phyloP scores from a whole-genome alignment of 2,113 vertebrate species.

The Rhinogobius similis region DNA sequence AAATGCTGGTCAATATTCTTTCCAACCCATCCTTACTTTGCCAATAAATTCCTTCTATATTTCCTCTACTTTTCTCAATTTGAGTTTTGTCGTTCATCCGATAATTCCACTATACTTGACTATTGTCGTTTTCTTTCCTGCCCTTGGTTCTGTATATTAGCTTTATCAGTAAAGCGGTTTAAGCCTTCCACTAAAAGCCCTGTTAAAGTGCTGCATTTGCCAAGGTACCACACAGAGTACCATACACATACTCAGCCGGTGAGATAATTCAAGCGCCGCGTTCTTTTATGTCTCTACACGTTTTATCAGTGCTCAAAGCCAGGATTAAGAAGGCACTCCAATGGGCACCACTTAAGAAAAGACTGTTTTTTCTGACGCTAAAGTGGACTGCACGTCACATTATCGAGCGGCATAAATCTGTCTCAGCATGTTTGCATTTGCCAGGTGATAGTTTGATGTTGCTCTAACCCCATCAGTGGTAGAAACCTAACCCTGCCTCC shows the following conservation, averaged over 20 bases:
- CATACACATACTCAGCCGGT: conserved; percentile 13
- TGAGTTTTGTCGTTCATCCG: no score
- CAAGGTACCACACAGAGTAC: background rate
- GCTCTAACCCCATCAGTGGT: conserved; percentile 44
- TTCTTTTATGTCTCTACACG: conserved; percentile 19
- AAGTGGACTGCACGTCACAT: background rate
- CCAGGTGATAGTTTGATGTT: conserved; percentile 31
- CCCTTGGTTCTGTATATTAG: background rate
- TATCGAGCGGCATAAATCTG: background rate
- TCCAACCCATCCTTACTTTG: background rate
- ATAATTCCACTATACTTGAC: background rate
- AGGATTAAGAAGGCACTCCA: conserved; percentile 9
- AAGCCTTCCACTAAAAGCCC: background rate
- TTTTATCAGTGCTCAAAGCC: conserved; percentile 5
- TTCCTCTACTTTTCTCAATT: background rate
- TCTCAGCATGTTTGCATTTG: conserved; percentile 26
- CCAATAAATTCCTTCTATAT: background rate
- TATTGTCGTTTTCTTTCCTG: background rate
- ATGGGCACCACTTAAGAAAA: conserved; percentile 11
- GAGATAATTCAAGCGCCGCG: conserved; percentile 7
- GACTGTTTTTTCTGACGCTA: background rate
- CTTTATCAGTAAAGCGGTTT: conserved; percentile 1
- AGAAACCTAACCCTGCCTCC: conserved; percentile 52
- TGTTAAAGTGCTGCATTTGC: background rate
- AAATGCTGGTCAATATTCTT: no score